Evolutionary conservation across 1,140 invertebrate species (phyloP), one percentile per base, ranked within the genome.

Genomic region (Nasonia giraulti): DNA sequence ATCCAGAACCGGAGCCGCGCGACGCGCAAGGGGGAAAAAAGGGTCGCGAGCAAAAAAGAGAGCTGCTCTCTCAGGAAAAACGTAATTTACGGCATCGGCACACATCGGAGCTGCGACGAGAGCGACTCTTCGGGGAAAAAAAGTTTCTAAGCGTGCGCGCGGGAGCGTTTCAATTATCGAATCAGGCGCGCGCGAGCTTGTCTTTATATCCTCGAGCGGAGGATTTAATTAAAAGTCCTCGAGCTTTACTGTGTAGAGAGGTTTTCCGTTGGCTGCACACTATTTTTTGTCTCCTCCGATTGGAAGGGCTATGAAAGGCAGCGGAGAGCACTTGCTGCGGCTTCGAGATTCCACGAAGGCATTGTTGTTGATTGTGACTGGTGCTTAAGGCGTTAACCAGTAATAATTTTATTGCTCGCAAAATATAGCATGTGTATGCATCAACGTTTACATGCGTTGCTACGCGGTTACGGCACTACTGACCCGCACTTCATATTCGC

Each of bases 161-260:
- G 50, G 44, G 73, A 62, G 47, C 73, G 50, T 83, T 76, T 83
- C 74, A 83, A 83, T 83, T 76, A 83, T 83, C 81, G 81, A 83
- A 83, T 83, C 50, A 77, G 74, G 33, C 50, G 74, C 31, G 55
- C 20, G 12, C 14, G 55, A 20, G 55, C 55, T 47, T 75, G 44
- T 77, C 81, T 83, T 83, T 83, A 78, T 83, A 83, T 47, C 74
- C 74, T 71, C 23, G 75, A 83, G 75, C 50, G 44, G 33, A 78
- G 66, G 73, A 50, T 83, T 83, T 78, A 83, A 83, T 83, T 83
- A 83, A 83, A 83, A 83, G 75, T 73, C 75, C 62, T 78, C 14
- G 62, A 37, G 7, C 37, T 20, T 50, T 31, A 11, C 17, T 44
- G 33, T 66, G 17, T 33, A n/a, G 50, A 17, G 50, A 33, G 12